phyloP scores from a whole-genome alignment of 92 coral and sea anemone genomes.

The Porites evermanni region DNA sequence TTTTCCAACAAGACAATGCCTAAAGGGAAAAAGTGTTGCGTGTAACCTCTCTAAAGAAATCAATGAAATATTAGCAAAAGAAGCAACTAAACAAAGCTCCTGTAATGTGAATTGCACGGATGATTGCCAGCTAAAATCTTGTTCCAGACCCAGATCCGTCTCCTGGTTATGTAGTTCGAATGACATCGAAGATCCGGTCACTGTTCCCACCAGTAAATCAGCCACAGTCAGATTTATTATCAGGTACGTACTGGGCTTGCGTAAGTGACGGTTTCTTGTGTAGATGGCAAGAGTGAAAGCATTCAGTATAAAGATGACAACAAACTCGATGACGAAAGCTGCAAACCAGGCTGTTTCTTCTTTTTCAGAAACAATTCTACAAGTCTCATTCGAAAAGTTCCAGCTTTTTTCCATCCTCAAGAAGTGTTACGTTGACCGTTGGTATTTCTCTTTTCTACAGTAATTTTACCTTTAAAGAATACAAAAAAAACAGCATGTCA shows the following conservation, averaged over 20 bases:
- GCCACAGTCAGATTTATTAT: conserved; percentile 4
- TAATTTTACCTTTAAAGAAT: fast-evolving
- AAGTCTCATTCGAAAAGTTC: too few species aligned
- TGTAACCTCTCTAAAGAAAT: conserved; percentile 9
- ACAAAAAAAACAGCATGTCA: too few species aligned
- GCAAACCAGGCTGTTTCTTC: neutral
- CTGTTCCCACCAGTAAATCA: conserved; percentile 12
- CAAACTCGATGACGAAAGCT: neutral
- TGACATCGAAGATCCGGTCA: neutral
- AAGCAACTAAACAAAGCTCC: neutral
- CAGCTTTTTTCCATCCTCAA: too few species aligned
- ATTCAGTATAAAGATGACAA: neutral
- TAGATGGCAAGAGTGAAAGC: neutral
- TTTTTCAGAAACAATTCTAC: too few species aligned
- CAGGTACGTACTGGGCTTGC: conserved; percentile 1
- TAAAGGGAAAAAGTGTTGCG: conserved; percentile 5
- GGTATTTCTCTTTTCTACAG: too few species aligned
- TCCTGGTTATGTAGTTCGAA: too few species aligned
- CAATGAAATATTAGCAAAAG: neutral
- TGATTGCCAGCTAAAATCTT: neutral
- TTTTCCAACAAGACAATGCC: neutral
- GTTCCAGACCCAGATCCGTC: neutral
- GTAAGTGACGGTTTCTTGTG: neutral
- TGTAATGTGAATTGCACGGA: neutral
- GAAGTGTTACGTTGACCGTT: too few species aligned